Percentiles rank a stretch among this genome's conserved stretches.
phyloP scores from a whole-genome alignment of 2,888 invertebrate species.

The Lasioglossum calceatum region DNA sequence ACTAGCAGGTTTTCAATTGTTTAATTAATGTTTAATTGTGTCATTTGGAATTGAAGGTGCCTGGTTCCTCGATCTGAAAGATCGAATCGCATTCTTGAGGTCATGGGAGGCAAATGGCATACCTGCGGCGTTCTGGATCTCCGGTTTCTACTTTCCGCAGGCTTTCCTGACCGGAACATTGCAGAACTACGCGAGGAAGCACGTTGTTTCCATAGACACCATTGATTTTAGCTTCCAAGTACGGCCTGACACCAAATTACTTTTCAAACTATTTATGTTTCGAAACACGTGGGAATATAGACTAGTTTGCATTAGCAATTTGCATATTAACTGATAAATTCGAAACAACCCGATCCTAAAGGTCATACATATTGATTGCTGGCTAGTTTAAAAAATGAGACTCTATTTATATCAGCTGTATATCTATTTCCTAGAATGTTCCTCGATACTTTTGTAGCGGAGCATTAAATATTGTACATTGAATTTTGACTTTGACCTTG shows the following conservation, averaged over 20 bases:
- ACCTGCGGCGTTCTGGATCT: conserved; percentile 92
- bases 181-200: conserved; percentile 93
- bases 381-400: too few species aligned
- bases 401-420: too few species aligned
- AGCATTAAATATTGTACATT: too few species aligned
- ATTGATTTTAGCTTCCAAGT: conserved; percentile 88
- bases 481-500: too few species aligned
- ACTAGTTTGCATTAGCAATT: neutral
- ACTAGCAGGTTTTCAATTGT: neutral
- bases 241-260: conserved; percentile 25
- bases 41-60: conserved; percentile 84
- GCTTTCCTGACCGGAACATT: conserved; percentile 93
- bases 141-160: conserved; percentile 94
- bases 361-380: too few species aligned
- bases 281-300: neutral
- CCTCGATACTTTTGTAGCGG: too few species aligned
- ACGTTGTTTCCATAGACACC: conserved; percentile 91
- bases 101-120: conserved; percentile 89
- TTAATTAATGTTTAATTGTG: neutral
- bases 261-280: neutral
- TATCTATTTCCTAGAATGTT: too few species aligned
- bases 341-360: too few species aligned
- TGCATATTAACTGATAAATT: neutral
- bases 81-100: conserved; percentile 88
- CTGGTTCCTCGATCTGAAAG: conserved; percentile 88